Conservation (phyloP, 2,113 vertebrate species). For the Erythrocebus patas region DNA sequence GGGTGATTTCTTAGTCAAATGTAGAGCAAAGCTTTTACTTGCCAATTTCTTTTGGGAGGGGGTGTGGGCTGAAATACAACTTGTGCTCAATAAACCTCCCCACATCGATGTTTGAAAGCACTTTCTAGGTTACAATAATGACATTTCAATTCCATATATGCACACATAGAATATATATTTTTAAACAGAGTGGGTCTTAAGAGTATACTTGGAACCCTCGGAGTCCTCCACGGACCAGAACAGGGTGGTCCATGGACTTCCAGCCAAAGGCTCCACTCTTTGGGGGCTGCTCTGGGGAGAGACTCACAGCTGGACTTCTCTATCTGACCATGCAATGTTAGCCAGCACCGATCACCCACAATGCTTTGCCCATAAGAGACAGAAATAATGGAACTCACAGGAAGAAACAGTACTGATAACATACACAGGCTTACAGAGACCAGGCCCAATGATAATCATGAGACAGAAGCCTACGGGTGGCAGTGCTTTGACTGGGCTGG, state of each 20-base stretch:
- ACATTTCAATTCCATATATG: neutral
- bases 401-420: neutral
- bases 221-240: no score
- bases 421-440: neutral
- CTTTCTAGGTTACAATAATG: neutral
- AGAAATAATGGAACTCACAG: neutral
- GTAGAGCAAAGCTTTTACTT: neutral
- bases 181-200: neutral
- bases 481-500: neutral
- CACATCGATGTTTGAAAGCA: neutral
- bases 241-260: neutral
- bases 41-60: neutral
- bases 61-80: neutral
- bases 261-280: neutral
- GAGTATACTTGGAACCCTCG: neutral
- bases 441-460: neutral
- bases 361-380: neutral
- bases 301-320: neutral
- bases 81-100: neutral
- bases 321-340: fast-evolving
- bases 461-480: slow-evolving; percentile 1
- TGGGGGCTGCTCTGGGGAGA: neutral
- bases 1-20: neutral
- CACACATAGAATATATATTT: fast-evolving
- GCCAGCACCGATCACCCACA: neutral